These are phyloP conservation scores for Eurois occulta DNA, from an alignment of 2,888 invertebrate genomes.

Conservation along the genomic window DNA sequence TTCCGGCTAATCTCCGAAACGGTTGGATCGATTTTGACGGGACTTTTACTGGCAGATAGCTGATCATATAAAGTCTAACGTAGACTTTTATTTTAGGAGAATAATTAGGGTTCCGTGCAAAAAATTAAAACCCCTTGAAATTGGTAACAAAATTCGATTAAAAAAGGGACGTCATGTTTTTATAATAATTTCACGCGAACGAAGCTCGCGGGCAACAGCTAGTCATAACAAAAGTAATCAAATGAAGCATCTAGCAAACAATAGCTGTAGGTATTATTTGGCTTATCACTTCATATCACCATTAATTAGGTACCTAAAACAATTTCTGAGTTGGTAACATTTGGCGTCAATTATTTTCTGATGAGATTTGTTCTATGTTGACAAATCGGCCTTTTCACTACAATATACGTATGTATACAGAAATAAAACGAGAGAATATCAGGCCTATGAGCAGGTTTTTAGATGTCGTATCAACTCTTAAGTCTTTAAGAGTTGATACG, in stretches of 20 bases:
- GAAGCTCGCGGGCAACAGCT: too few relatives aligned
- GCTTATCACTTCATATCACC: slow-evolving; percentile 5
- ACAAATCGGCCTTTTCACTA: neutral
- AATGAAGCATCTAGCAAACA: neutral
- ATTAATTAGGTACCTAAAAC: neutral
- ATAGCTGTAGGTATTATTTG: neutral
- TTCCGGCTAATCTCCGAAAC: too few relatives aligned
- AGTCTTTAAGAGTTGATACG: neutral
- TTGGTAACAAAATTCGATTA: too few relatives aligned
- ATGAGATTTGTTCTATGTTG: neutral
- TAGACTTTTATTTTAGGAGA: too few relatives aligned
- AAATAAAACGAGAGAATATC: neutral
- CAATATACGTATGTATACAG: neutral
- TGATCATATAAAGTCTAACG: too few relatives aligned
- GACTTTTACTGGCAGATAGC: too few relatives aligned
- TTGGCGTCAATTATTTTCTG: neutral
- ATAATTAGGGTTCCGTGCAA: too few relatives aligned
- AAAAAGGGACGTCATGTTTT: too few relatives aligned
- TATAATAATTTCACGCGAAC: too few relatives aligned
- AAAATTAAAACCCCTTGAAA: too few relatives aligned
- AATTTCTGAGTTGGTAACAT: neutral
- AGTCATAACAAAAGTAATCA: slow-evolving; percentile 11
- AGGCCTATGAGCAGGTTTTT: neutral
- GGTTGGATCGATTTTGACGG: too few relatives aligned
- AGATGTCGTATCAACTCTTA: too few relatives aligned